These are phyloP conservation scores for Melanostigma gelatinosum DNA, from an alignment of 2,113 vertebrate species.

Conservation along the genomic window DNA sequence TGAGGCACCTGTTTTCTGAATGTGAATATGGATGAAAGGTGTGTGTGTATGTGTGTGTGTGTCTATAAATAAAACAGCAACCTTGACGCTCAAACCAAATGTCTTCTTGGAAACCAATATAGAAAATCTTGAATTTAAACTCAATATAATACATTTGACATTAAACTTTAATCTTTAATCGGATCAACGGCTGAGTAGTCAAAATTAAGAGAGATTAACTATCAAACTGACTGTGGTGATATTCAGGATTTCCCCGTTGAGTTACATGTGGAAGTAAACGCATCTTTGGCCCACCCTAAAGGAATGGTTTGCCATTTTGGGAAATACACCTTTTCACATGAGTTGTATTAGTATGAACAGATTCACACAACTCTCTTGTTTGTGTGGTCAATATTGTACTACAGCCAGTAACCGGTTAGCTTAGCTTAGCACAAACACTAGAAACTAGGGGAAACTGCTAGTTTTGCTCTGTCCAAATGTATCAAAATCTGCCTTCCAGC, in stretches of 20 bases:
- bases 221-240: not conserved
- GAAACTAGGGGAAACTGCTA: not conserved
- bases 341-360: not conserved
- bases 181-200: not conserved
- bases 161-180: not conserved
- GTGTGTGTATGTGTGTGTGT: not conserved
- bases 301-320: not conserved
- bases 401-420: not conserved
- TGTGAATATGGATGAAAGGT: not conserved
- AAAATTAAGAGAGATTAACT: not conserved
- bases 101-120: not conserved
- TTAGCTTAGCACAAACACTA: slow-evolving; percentile 4
- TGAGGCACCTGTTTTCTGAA: slow-evolving; percentile 11
- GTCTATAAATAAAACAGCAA: not conserved
- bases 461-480: not conserved
- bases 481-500: not conserved
- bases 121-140: not conserved
- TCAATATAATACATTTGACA: slow-evolving; percentile 2
- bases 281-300: not conserved
- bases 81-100: not conserved
- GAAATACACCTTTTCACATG: not conserved
- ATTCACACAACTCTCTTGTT: not conserved
- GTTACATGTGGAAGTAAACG: not conserved
- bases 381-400: not conserved
- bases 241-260: not conserved